A percentile compares a stretch with the other conserved stretches of the same genome.
phyloP scores from a whole-genome alignment of 2,113 vertebrate genomes.

The Nipponia nippon region DNA sequence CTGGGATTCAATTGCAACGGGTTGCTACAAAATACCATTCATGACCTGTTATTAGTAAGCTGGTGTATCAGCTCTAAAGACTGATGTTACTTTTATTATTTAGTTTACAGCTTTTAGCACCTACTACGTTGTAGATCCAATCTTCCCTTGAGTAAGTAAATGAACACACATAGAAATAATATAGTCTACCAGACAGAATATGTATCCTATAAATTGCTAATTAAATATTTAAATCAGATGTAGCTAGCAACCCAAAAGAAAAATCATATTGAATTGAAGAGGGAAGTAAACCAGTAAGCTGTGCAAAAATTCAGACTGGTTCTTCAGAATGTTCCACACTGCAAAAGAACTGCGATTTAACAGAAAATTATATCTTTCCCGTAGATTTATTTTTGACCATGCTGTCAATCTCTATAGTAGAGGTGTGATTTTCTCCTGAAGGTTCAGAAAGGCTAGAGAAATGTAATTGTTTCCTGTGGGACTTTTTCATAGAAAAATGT shows the following conservation, averaged over 20 bases:
- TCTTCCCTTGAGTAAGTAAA: background rate
- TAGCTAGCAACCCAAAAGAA: background rate
- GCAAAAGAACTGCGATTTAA: background rate
- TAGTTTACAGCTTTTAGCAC: background rate
- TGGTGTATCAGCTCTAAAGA: background rate
- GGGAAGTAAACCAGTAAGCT: background rate
- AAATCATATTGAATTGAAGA: background rate
- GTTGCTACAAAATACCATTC: background rate
- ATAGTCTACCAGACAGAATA: background rate
- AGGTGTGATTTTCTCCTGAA: background rate
- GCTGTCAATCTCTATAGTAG: background rate
- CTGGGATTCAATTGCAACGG: background rate
- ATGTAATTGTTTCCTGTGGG: conserved; percentile 30
- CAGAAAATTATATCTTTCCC: background rate
- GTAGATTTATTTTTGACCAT: background rate
- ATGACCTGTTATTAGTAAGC: background rate
- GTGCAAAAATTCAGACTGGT: background rate
- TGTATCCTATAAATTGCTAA: background rate
- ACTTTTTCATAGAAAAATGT: background rate
- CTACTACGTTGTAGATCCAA: background rate
- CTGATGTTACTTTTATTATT: background rate
- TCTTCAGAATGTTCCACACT: background rate
- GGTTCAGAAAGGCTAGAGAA: conserved; percentile 14
- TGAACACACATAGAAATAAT: background rate
- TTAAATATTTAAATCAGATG: background rate